Evolutionary conservation across 2,888 invertebrate genomes (phyloP), one percentile per base, ranked within the genome.

Genomic region (Caenorhabditis virilis): DNA sequence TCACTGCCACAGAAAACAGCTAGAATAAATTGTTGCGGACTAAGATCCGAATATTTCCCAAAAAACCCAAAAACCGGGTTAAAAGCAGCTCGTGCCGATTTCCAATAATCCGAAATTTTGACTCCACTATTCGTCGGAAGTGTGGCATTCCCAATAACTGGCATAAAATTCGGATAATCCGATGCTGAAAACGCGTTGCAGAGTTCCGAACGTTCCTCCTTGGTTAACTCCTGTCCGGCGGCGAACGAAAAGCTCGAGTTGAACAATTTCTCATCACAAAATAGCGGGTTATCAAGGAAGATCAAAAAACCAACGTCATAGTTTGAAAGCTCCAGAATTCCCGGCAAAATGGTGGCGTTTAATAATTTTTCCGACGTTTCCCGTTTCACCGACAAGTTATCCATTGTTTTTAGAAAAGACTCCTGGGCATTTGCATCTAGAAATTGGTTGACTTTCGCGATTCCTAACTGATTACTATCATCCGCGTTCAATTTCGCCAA

Each of bases 1-100:
- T 67, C 66, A 26, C 60, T 54, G 13, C 68, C 71, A 33, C 71
- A 68, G 25, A 68, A 68, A 3, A 71, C 41, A 2, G 64, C 61
- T 9, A 48, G 27, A 2, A 49, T 30, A 1, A 71, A 25, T 23
- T 62, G 47, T 15, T 64, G 45, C 3, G 43, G 43, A 1, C 55
- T 56, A 26, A 36, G 42, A 46, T 64, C 59, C 4, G 46, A 41
- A 26, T 64, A 64, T 18, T 64, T 64, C 45, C 55, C 42, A 13
- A 54, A 42, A 27, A 64, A 64, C 3, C 45, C 46, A 2, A 58
- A 23, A 0, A 53, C 47, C 9, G 63, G 63, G 23, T 57, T 52
- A 39, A 62, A 57, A 11, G 57, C n/a, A 5, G 7, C n/a, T 36
- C 16, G 9, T 30, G 30, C 6, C 13, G 23, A 13, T 42, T 42